Evolutionary conservation across 2,113 vertebrate genomes (phyloP).

Genomic region (Rissa tridactyla): DNA sequence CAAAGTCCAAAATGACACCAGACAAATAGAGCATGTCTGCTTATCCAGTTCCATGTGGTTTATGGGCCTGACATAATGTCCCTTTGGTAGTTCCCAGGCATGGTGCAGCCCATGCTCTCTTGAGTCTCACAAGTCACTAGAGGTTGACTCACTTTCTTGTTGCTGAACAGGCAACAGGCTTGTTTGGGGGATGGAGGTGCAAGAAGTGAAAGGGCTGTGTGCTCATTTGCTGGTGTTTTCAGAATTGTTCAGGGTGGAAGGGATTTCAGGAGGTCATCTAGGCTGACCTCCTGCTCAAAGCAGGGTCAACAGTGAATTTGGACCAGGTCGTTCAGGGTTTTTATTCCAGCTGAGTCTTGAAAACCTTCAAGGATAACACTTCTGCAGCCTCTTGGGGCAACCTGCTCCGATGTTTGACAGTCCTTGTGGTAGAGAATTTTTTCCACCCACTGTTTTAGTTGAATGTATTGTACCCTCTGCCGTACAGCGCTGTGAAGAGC

Average conservation of each 20-base stretch:
- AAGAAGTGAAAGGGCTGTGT: not conserved
- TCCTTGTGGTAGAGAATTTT: not conserved
- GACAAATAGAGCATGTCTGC: not conserved
- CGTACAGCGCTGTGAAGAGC: not conserved
- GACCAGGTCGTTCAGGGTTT: not conserved
- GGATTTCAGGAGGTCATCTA: not conserved
- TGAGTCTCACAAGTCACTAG: not conserved
- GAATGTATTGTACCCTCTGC: not conserved
- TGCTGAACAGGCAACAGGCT: not conserved
- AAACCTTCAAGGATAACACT: not conserved
- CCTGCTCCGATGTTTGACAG: not conserved
- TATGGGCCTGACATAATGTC: not conserved
- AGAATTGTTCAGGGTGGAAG: not conserved
- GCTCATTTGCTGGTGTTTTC: not conserved
- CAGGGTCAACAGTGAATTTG: not conserved
- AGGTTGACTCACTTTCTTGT: not conserved
- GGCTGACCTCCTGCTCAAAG: not conserved
- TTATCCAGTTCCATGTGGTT: not conserved
- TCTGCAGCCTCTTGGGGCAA: not conserved
- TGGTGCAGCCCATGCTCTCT: not conserved
- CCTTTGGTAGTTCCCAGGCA: not conserved
- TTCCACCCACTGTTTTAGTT: not conserved
- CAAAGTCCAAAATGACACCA: not conserved
- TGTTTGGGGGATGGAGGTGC: not conserved
- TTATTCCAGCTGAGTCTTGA: not conserved